These are phyloP conservation scores for Orchesellides sinensis DNA, from an alignment of 2,888 invertebrate species.

Conservation along the genomic window DNA sequence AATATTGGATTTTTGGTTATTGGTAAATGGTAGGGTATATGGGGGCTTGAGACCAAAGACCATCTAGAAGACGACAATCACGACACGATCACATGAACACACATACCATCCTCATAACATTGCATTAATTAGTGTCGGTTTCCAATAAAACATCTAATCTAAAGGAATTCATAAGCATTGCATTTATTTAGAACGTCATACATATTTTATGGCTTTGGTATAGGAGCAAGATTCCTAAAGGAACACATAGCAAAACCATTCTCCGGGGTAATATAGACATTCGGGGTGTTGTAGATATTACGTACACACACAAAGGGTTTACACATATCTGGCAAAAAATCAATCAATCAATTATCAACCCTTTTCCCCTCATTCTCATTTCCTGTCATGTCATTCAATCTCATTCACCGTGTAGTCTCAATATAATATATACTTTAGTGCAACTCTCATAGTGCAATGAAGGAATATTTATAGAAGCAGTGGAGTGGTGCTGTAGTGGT, in stretches of 20 bases:
- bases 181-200: neutral
- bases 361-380: neutral
- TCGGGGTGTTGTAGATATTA: too few relatives aligned
- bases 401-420: neutral
- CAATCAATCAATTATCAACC: constrained; percentile 4
- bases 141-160: constrained; percentile 22
- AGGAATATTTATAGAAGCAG: neutral
- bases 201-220: too few relatives aligned
- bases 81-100: constrained; percentile 41
- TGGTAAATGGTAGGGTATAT: constrained; percentile 28
- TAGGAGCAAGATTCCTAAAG: too few relatives aligned
- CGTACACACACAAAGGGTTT: too few relatives aligned
- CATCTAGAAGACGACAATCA: constrained; percentile 55
- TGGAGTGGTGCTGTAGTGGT: constrained; percentile 4
- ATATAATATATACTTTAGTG: neutral
- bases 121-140: constrained; percentile 27
- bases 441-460: constrained; percentile 5
- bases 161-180: neutral
- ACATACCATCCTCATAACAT: constrained; percentile 45
- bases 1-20: constrained; percentile 29
- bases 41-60: constrained; percentile 49
- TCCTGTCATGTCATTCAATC: constrained; percentile 17
- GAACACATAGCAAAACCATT: neutral
- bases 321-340: too few relatives aligned
- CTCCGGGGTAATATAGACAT: too few relatives aligned